Evolutionary conservation across 2,797 vertebrate species (phyloP).

Genomic region (Eleutherodactylus coqui): DNA sequence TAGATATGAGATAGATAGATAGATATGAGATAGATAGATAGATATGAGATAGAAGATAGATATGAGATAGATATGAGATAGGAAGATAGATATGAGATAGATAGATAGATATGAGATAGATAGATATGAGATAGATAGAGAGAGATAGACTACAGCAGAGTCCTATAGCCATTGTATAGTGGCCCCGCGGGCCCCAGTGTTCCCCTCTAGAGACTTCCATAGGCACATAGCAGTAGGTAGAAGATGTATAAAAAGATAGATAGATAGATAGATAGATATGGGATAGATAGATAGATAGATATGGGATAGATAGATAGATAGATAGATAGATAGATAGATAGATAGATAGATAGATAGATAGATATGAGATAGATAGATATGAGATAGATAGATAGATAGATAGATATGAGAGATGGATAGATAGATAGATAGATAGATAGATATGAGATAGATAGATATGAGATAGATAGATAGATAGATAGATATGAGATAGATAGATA

Average conservation of each 20-base stretch:
- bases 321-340: background rate
- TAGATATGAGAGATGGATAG: background rate
- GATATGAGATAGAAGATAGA: no score
- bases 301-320: background rate
- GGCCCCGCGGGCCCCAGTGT: no score
- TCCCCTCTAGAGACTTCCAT: no score
- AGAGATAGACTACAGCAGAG: no score
- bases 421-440: slow-evolving; percentile 1
- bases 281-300: background rate
- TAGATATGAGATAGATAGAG: no score
- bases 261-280: background rate
- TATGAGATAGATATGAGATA: no score
- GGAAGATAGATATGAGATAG: no score
- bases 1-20: no score
- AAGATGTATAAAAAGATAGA: slow-evolving; percentile 5
- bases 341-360: background rate
- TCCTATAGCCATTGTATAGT: no score
- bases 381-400: background rate
- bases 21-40: no score
- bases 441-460: slow-evolving; percentile 18
- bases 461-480: background rate
- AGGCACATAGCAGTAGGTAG: no score
- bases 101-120: no score
- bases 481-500: background rate
- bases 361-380: background rate